Evolutionary conservation across 2,797 vertebrate genomes (phyloP).

Genomic region (Darevskia nairensis): DNA sequence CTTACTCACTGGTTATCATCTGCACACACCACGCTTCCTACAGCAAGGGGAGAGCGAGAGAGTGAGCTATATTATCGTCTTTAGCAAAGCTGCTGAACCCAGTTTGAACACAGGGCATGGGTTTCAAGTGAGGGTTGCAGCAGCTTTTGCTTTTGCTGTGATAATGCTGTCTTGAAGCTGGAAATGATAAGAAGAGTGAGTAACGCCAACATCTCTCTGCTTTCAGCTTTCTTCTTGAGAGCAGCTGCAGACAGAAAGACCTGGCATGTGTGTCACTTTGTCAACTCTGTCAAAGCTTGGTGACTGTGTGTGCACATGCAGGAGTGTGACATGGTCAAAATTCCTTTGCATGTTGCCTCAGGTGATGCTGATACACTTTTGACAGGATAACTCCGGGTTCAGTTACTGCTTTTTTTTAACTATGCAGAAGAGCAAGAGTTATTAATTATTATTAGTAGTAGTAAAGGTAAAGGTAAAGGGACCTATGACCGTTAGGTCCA

Average conservation of each 20-base stretch:
- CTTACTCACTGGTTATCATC: background rate
- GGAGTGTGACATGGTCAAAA: background rate
- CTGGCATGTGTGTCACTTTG: too few species aligned
- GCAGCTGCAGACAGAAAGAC: background rate
- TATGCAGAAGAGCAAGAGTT: background rate
- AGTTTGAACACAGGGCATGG: background rate
- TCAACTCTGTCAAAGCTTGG: background rate
- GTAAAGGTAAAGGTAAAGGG: too few species aligned
- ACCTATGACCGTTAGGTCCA: too few species aligned
- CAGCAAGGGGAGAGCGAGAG: background rate
- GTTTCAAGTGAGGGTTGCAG: background rate
- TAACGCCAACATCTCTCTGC: background rate
- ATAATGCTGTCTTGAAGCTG: background rate
- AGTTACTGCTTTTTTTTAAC: background rate
- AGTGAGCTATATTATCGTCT: background rate
- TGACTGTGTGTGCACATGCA: background rate
- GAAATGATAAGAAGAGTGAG: background rate
- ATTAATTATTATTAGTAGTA: background rate
- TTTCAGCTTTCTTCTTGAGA: background rate
- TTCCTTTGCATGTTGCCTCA: background rate
- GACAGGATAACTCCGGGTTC: conserved; percentile 12
- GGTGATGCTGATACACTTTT: conserved; percentile 10
- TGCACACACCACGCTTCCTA: too few species aligned
- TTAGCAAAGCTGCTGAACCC: background rate
- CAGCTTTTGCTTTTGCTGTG: background rate